These are phyloP conservation scores for Tolmerus cingulatus DNA, from an alignment of 2,888 invertebrate genomes.

Conservation along the genomic window DNA sequence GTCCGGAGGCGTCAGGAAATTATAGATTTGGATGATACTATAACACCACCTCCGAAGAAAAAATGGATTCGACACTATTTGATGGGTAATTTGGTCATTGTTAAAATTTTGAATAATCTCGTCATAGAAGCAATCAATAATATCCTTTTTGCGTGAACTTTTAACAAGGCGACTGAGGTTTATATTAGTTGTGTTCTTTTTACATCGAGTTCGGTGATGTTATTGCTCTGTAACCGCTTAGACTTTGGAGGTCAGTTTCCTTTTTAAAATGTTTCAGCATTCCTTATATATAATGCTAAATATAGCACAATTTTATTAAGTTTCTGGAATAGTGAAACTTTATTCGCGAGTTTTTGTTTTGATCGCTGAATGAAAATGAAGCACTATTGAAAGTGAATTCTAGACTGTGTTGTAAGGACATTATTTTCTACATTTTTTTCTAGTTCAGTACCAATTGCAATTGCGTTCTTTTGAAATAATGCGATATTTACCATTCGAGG, in stretches of 20 bases:
- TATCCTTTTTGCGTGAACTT: neutral
- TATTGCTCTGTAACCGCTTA: neutral
- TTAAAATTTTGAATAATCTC: neutral
- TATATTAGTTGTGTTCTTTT: neutral
- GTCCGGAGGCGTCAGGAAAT: neutral
- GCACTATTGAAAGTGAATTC: neutral
- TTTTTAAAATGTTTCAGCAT: neutral
- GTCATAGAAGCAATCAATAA: neutral
- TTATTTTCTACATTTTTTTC: neutral
- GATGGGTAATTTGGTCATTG: slow-evolving; percentile 51
- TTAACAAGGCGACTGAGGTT: neutral
- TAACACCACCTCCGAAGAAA: slow-evolving; percentile 73
- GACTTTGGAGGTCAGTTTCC: neutral
- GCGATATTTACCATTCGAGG: neutral
- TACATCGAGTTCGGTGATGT: too few relatives aligned
- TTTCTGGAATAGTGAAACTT: neutral
- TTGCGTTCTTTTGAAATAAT: neutral
- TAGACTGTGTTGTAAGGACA: neutral
- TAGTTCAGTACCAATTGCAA: too few relatives aligned
- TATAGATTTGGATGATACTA: neutral
- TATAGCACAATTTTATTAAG: neutral
- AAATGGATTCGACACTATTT: slow-evolving; percentile 66
- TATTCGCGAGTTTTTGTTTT: neutral
- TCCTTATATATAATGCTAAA: neutral
- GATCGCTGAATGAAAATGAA: neutral